Conservation (phyloP, 2,797 vertebrate species). For the Macroramphosus scolopax region DNA sequence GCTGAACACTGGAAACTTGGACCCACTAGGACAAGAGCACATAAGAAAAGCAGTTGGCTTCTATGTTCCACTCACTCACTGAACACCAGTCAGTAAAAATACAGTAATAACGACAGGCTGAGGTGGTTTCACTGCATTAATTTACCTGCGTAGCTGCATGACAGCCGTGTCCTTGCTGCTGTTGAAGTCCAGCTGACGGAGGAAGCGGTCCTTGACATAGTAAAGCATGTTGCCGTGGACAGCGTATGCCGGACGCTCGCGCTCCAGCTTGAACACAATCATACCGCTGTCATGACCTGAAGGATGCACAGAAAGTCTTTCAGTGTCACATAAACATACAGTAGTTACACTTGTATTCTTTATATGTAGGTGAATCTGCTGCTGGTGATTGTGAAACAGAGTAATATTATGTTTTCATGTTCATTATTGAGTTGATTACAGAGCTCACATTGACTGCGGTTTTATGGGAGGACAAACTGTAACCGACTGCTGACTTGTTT, state of each 20-base stretch:
- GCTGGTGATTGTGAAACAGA: not conserved
- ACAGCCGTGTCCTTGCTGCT: constrained; percentile 95
- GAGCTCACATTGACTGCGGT: too few relatives aligned
- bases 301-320: not conserved
- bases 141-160: constrained; percentile 93
- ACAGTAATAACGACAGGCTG: not conserved
- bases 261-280: constrained; percentile 96
- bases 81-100: too few relatives aligned
- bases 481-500: not conserved
- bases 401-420: too few relatives aligned
- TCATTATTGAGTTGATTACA: too few relatives aligned
- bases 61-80: too few relatives aligned
- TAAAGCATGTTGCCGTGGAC: constrained; percentile 92
- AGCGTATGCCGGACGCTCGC: constrained; percentile 91
- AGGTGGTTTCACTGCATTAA: too few relatives aligned
- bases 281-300: constrained; percentile 95
- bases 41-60: not conserved
- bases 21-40: constrained; percentile 77
- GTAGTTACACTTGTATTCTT: too few relatives aligned
- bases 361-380: too few relatives aligned
- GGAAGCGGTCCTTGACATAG: constrained; percentile 95
- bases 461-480: not conserved
- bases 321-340: not conserved
- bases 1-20: constrained; percentile 96
- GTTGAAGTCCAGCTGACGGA: constrained; percentile 94